A percentile compares a stretch with the other conserved stretches of the same genome.
Conservation (phyloP, 2,113 vertebrate species). For the Ginglymostoma cirratum region DNA sequence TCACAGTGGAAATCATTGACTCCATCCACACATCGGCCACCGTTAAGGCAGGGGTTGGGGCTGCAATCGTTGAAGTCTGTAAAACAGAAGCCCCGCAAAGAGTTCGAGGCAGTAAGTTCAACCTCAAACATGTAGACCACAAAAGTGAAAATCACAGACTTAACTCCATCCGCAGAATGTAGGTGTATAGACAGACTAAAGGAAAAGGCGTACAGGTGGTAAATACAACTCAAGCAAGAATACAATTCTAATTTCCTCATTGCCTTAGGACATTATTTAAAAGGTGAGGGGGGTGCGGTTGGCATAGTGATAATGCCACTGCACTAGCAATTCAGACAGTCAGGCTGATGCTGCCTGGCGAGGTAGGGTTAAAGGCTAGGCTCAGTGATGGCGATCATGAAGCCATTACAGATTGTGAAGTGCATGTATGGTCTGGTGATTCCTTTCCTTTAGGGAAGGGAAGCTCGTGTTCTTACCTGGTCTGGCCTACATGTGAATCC, state of each 20-base stretch:
- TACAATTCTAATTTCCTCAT: neutral
- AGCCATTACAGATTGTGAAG: too few relatives aligned
- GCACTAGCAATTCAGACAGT: too few relatives aligned
- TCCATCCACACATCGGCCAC: conserved; percentile 74
- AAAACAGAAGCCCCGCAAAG: neutral
- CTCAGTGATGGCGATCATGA: too few relatives aligned
- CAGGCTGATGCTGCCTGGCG: too few relatives aligned
- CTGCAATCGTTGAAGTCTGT: conserved; percentile 86
- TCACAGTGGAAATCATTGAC: conserved; percentile 86
- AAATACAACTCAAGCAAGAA: neutral
- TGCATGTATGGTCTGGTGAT: too few relatives aligned
- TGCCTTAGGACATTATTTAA: neutral
- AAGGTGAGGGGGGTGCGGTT: too few relatives aligned
- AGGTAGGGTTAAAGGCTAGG: too few relatives aligned
- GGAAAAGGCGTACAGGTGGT: neutral
- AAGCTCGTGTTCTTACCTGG: too few relatives aligned
- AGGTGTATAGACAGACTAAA: neutral
- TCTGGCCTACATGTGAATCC: too few relatives aligned
- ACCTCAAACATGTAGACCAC: neutral
- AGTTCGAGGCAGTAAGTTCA: neutral
- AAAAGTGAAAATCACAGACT: neutral
- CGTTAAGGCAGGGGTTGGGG: conserved; percentile 79
- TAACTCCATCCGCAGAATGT: neutral
- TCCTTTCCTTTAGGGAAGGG: too few relatives aligned
- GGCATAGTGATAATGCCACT: too few relatives aligned